Conservation (phyloP, 1,140 invertebrate genomes). For the Drosophila prosaltans region DNA sequence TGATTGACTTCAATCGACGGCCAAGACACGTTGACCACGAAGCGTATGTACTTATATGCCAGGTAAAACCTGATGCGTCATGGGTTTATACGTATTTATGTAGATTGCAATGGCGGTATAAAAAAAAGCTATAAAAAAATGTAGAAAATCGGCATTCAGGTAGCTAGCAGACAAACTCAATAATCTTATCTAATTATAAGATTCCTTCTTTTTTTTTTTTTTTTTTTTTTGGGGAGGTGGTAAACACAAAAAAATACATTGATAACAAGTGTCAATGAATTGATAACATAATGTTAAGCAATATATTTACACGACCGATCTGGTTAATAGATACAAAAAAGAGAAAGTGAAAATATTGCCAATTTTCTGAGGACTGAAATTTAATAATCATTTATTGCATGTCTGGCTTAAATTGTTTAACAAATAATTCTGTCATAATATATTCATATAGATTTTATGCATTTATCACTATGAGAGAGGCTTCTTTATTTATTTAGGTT, state of each 20-base stretch:
- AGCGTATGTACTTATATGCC: background rate
- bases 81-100: background rate
- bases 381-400: constrained; percentile 8
- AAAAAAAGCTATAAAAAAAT: background rate
- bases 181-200: background rate
- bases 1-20: background rate
- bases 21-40: background rate
- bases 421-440: background rate
- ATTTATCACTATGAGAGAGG: background rate
- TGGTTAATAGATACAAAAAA: background rate
- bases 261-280: constrained; percentile 1
- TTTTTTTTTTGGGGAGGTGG: no score
- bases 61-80: constrained; percentile 5
- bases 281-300: constrained; percentile 3
- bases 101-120: background rate
- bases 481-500: background rate
- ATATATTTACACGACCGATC: background rate
- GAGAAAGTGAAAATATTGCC: background rate
- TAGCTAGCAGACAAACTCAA: background rate
- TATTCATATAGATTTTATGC: background rate
- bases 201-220: background rate
- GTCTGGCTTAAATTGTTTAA: background rate
- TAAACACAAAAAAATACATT: background rate
- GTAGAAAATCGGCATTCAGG: no score
- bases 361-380: background rate